These are phyloP conservation scores for Salpingus planirostris DNA, from an alignment of 2,888 invertebrate species.

Conservation along the genomic window DNA sequence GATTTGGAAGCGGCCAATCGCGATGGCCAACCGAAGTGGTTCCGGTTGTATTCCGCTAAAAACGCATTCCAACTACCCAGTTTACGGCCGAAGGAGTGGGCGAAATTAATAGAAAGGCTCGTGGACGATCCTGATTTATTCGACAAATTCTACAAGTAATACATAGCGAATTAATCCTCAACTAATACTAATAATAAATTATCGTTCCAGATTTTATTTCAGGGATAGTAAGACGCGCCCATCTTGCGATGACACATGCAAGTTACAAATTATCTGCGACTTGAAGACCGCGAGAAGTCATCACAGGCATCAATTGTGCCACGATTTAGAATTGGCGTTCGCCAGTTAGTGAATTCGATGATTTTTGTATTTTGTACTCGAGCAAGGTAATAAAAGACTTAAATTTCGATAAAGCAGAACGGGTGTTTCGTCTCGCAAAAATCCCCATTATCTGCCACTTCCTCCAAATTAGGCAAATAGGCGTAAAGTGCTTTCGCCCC, in stretches of 20 bases:
- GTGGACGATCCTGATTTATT: constrained; percentile 74
- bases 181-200: neutral
- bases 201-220: constrained; percentile 66
- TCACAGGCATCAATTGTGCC: constrained; percentile 70
- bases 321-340: constrained; percentile 53
- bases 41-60: constrained; percentile 74
- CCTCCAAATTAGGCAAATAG: constrained; percentile 52
- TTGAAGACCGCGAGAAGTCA: constrained; percentile 78
- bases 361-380: neutral
- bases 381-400: constrained; percentile 1
- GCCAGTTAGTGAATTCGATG: too few relatives aligned
- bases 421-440: constrained; percentile 54
- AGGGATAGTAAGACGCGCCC: constrained; percentile 78
- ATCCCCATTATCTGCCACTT: constrained; percentile 52
- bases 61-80: constrained; percentile 76
- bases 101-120: constrained; percentile 77
- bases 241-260: constrained; percentile 66
- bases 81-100: constrained; percentile 83
- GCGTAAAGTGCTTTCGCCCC: constrained; percentile 46
- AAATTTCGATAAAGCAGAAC: constrained; percentile 24
- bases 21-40: constrained; percentile 64
- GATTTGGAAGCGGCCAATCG: constrained; percentile 82
- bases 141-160: constrained; percentile 78
- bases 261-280: constrained; percentile 75
- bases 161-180: neutral